Evolutionary conservation across 2,888 invertebrate species (phyloP).

Genomic region (Scaptomyza tumidula): DNA sequence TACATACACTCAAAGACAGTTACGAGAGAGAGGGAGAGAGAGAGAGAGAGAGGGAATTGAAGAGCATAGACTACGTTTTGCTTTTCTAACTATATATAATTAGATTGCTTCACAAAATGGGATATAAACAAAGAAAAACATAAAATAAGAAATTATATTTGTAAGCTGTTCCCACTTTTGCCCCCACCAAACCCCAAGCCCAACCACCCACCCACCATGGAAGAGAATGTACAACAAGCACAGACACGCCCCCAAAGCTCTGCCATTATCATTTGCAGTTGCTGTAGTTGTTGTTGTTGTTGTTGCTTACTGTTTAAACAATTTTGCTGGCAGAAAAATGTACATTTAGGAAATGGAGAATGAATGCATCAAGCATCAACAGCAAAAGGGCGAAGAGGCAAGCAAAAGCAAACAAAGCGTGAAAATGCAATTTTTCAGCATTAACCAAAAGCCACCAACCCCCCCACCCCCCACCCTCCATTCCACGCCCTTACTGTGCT

Average conservation of each 20-base stretch:
- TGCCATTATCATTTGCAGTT: slow-evolving; percentile 47
- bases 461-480: neutral
- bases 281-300: slow-evolving; percentile 18
- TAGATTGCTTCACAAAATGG: slow-evolving; percentile 16
- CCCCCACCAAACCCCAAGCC: neutral
- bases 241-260: slow-evolving; percentile 58
- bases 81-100: slow-evolving; percentile 42
- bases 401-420: slow-evolving; percentile 73
- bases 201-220: neutral
- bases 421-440: slow-evolving; percentile 79
- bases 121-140: neutral
- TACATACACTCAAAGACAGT: neutral
- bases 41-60: slow-evolving; percentile 1
- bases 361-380: slow-evolving; percentile 2
- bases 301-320: slow-evolving; percentile 38
- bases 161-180: slow-evolving; percentile 30
- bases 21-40: slow-evolving; percentile 3
- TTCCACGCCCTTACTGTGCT: too few species aligned
- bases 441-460: slow-evolving; percentile 3
- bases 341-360: slow-evolving; percentile 47
- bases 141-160: slow-evolving; percentile 29
- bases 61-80: slow-evolving; percentile 39
- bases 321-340: slow-evolving; percentile 60
- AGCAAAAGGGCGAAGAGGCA: neutral
- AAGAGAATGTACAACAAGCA: too few species aligned